These are phyloP conservation scores for Otocyon megalotis DNA, from an alignment of 2,113 vertebrate species.

Conservation along the genomic window DNA sequence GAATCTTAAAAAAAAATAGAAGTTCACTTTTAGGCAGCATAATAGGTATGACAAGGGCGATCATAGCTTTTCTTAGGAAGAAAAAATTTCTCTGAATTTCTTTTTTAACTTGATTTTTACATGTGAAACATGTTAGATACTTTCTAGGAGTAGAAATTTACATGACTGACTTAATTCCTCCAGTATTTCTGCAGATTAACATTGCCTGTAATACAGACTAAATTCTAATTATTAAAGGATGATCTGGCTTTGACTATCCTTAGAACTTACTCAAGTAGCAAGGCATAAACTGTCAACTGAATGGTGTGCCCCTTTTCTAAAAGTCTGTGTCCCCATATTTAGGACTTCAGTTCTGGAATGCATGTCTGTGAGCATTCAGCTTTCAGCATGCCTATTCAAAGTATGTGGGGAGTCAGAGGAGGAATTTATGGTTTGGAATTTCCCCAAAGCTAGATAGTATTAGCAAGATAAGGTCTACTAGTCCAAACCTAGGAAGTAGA, in stretches of 20 bases:
- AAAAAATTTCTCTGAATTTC: background rate
- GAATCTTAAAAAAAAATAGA: background rate
- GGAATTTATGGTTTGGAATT: constrained; percentile 40
- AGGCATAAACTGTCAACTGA: background rate
- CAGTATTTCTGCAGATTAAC: background rate
- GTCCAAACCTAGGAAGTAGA: background rate
- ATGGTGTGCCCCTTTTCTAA: background rate
- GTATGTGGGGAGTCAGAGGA: background rate
- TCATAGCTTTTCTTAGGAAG: constrained; percentile 37
- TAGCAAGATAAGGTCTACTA: background rate
- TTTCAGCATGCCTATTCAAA: background rate
- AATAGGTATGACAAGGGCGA: background rate
- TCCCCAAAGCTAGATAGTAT: background rate
- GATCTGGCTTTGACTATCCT: background rate
- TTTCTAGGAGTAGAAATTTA: constrained; percentile 17
- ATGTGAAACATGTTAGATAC: background rate
- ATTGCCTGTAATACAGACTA: background rate
- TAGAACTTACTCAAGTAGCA: background rate
- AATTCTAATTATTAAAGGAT: background rate
- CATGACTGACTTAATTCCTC: background rate
- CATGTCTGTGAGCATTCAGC: background rate
- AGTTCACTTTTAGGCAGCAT: background rate
- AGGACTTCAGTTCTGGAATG: background rate
- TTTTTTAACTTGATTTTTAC: constrained; percentile 21
- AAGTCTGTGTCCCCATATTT: background rate